Percentiles rank a stretch among this genome's conserved stretches.
Evolutionary conservation across 2,797 vertebrate genomes (phyloP).

Genomic region (Channallabes apus): DNA sequence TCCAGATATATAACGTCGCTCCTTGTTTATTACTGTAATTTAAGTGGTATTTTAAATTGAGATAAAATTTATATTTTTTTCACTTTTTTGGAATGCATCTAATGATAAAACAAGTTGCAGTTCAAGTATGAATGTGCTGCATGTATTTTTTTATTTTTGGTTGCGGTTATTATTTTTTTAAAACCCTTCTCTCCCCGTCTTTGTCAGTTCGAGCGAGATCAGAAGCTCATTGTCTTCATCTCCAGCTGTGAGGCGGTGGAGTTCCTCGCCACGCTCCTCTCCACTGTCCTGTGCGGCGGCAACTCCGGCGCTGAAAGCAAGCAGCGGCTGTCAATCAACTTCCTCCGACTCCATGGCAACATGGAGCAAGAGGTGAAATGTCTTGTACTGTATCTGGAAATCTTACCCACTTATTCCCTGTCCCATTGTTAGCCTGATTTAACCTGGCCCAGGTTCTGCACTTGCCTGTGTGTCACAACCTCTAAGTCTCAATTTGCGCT

Average conservation of each 20-base stretch:
- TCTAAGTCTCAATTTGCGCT: neutral
- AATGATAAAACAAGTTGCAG: neutral
- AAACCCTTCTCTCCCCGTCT: neutral
- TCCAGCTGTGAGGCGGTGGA: conserved; percentile 77
- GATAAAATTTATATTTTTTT: neutral
- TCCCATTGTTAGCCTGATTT: neutral
- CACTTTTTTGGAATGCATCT: neutral
- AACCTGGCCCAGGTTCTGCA: neutral
- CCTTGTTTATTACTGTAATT: neutral
- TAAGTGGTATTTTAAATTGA: neutral
- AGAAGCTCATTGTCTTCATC: conserved; percentile 75
- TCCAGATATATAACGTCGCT: neutral
- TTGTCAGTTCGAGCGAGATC: conserved; percentile 64
- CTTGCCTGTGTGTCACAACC: neutral
- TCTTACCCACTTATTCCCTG: neutral
- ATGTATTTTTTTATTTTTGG: neutral
- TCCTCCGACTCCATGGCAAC: conserved; percentile 86
- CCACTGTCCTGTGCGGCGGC: conserved; percentile 58
- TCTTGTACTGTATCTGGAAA: neutral
- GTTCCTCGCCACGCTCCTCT: conserved; percentile 70
- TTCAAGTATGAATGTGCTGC: neutral
- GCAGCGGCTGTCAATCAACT: conserved; percentile 62
- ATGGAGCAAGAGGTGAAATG: conserved; percentile 89
- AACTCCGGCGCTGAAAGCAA: conserved; percentile 29
- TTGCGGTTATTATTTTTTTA: neutral